Evolutionary conservation across 2,797 vertebrate genomes (phyloP), one percentile per base, ranked within the genome.

Genomic region (Lithobates pipiens): DNA sequence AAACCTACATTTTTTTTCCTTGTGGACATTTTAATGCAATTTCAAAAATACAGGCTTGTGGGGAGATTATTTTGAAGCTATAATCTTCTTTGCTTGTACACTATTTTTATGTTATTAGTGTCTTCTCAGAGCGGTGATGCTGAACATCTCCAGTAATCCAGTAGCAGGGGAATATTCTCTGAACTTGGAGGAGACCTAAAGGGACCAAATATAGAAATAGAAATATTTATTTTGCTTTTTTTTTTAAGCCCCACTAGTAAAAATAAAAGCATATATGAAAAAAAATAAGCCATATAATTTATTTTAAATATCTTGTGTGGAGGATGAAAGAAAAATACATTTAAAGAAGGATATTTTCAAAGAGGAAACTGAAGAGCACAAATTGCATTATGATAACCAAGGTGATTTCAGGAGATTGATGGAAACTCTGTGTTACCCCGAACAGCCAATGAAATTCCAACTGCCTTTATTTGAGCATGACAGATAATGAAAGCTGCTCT

Each of bases 61-160:
- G 11, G 25, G 42, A 79, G 39, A 79, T 79, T 79, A 79, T 79
- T 44, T 68, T 46, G 39, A 27, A 79, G 77, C 65, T 79, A 68
- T 68, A 46, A 68, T 68, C 63, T 44, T 16, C 16, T 46, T 32
- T 21, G 27, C 25, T 67, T 5, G 10, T 29, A 67, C 65, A 25
- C n/a, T 67, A 29, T 67, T 67, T 67, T 67, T 67, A 67, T 67
- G 65, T 27, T 67, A 67, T 67, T 67, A 67, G 65, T 25, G 65
- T 67, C 65, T 67, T 29, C 27, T 67, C 65, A 67, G 10, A 67
- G 25, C 27, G 0, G 10, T 29, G 65, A 27, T 15, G 27, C 25
- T 13, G 27, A 67, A 67, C 65, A 67, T 67, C n/a, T 67, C 65
- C 65, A 67, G 65, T 61, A 13, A 27, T 11, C 25, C 27, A 67